Base-by-base conservation (phyloP, 2,797 vertebrate genomes). In the Scomberomorus guttatus region DNA sequence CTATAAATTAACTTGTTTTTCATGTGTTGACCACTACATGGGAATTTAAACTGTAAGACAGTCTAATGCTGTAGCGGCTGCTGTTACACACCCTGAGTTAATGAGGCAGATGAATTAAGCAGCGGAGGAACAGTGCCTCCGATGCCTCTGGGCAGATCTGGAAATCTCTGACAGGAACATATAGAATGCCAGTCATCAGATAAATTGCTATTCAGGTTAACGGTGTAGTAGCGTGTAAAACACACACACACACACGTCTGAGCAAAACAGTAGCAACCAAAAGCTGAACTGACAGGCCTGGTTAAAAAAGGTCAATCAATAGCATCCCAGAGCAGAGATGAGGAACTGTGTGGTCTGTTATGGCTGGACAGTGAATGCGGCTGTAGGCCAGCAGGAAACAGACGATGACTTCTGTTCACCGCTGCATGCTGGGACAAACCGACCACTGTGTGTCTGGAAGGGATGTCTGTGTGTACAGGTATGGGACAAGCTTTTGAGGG, bases 311-410 rank as follows among this genome's bases (percentile, higher is more conserved):
- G 83, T 83, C 76, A 91, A 85, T 89, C 86, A 81, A 87, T 85
- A 75, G 51, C 46, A 63, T 79, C 69, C 63, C 18, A 3, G 61
- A 80, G 64, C 55, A 37, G 48, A 64, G 55, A 62, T 50, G 64
- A 72, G 83, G 77, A 81, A 77, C 58, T 79, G 75, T 48, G 17
- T 0, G 4, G 58, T 57, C 63, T 93, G 87, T 91, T 93, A 89
- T 91, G 89, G 79, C 88, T 88, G 83, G 72, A 85, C 67, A 55
- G 32, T 6, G 29, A 80, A 56, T 0, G 63, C 11, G 8, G 72
- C 71, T 58, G 64, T 12, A 42, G 48, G 84, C 83, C 87, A 88
- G 90, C 77, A 90, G 90, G 89, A 93, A 92, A 77, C 77, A 72
- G 60, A 83, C 76, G 37, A 44, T 60, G 66, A 50, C 51, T 61